Conservation (phyloP, 2,888 invertebrate species). For the Clitarchus hookeri region DNA sequence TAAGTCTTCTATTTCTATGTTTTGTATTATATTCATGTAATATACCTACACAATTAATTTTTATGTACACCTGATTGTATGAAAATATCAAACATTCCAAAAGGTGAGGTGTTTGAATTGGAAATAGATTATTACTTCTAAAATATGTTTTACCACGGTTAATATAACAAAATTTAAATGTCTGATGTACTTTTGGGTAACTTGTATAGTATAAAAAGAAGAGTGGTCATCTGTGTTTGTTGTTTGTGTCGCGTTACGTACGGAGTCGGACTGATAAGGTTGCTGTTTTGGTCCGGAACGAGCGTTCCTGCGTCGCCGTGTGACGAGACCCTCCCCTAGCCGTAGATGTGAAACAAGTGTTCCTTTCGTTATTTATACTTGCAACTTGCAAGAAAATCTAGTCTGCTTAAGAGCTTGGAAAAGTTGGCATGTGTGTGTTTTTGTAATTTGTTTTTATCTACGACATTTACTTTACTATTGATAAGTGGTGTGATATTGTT, state of each 20-base stretch:
- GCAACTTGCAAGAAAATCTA: constrained; percentile 4
- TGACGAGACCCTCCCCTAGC: neutral
- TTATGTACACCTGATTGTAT: neutral
- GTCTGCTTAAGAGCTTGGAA: constrained; percentile 6
- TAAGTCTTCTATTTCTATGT: neutral
- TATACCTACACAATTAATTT: neutral
- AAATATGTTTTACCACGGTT: neutral
- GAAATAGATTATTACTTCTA: neutral
- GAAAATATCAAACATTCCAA: neutral
- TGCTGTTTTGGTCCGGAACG: neutral
- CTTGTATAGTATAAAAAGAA: too few species aligned
- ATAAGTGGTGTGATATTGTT: neutral
- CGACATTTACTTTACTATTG: neutral
- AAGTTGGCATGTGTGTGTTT: neutral
- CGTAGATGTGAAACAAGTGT: neutral
- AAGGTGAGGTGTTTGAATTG: neutral
- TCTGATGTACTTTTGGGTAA: too few species aligned
- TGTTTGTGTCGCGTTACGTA: too few species aligned
- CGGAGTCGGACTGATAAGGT: too few species aligned
- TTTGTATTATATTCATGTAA: neutral
- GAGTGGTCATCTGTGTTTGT: too few species aligned
- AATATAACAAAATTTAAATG: too few species aligned
- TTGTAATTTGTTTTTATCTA: neutral
- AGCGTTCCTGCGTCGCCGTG: neutral
- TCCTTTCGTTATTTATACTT: constrained; percentile 20